phyloP scores from a whole-genome alignment of 2,888 invertebrate species.

The Pseudococcus jackbeardsleyi region DNA sequence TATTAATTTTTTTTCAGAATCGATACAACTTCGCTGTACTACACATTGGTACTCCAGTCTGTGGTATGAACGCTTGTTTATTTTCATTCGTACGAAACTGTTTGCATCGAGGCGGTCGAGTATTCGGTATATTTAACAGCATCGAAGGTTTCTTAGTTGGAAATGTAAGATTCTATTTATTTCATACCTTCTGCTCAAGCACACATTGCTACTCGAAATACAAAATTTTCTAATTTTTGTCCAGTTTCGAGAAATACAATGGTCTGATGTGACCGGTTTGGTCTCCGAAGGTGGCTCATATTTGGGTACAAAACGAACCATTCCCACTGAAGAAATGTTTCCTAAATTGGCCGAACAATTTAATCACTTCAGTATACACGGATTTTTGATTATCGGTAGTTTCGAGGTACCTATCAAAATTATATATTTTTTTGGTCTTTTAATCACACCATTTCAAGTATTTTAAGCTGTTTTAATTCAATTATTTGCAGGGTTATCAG shows the following conservation, averaged over 20 bases:
- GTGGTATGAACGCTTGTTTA: conserved; percentile 64
- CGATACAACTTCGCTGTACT: conserved; percentile 55
- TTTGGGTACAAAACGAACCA: conserved; percentile 93
- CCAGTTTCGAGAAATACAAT: conserved; percentile 71
- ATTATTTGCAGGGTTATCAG: conserved; percentile 81
- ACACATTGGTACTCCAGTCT: conserved; percentile 61
- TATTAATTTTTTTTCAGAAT: neutral
- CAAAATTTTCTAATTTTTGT: conserved; percentile 18
- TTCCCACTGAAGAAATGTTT: conserved; percentile 82
- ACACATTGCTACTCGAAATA: neutral
- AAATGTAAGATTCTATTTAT: conserved; percentile 38
- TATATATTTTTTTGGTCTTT: neutral
- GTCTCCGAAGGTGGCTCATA: conserved; percentile 95
- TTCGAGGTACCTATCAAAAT: conserved; percentile 84
- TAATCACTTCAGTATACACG: conserved; percentile 88
- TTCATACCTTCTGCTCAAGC: neutral
- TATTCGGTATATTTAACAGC: conserved; percentile 55
- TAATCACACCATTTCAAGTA: no score
- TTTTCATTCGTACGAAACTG: conserved; percentile 55
- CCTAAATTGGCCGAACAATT: conserved; percentile 86
- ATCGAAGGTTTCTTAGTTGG: conserved; percentile 59
- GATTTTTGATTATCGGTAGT: conserved; percentile 90
- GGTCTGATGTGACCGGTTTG: conserved; percentile 97
- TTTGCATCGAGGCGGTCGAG: conserved; percentile 28
- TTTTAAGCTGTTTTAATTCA: neutral